Base-by-base conservation (phyloP, 2,797 vertebrate species). In the Sebastes kiyomatsui region DNA sequence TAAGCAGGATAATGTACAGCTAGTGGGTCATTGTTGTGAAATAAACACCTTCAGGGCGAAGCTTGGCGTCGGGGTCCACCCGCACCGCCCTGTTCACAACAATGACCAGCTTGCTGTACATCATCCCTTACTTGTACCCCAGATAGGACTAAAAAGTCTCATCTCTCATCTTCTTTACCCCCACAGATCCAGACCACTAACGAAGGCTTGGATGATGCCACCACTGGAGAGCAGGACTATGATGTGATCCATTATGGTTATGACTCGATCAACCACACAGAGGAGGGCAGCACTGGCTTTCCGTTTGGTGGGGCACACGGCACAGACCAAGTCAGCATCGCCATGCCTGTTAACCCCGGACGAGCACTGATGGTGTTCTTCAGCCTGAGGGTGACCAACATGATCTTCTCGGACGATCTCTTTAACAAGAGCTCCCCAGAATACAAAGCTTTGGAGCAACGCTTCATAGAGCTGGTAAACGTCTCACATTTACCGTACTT, bases 351-450 rank as follows among this genome's bases (percentile, higher is more conserved):
- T 1, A 96, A 92, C 67, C 94, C 96, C 0, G 92, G 95, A 54
- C 94, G 96, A 85, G 96, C 97, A 6, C 95, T 99, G 70, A 96
- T 98, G 38, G 99, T 99, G 75, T 99, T 99, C 94, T 99, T 99
- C 92, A 99, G 99, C 67, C 96, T 99, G 42, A 95, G 99, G 74
- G 98, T 99, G 73, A 99, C 98, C 84, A 99, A 99, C 92, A 99
- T 99, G 97, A 97, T 97, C 89, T 99, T 99, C 94, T 99, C 99
- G 23, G 97, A 99, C 14, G 97, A 99, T 79, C 94, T 99, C 23
- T 99, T 99, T 81, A 99, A 99, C 93, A 99, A 99, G 93, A 98
- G 97, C 88, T 99, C 99, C 1, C 93, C 97, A 80, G 98, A 99
- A 75, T 99, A 99, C 92, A 99, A 98, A 92, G 96, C 97, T 5